These are phyloP conservation scores for Ctenoplectra terminalis DNA, from an alignment of 1,140 invertebrate species.

Conservation along the genomic window DNA sequence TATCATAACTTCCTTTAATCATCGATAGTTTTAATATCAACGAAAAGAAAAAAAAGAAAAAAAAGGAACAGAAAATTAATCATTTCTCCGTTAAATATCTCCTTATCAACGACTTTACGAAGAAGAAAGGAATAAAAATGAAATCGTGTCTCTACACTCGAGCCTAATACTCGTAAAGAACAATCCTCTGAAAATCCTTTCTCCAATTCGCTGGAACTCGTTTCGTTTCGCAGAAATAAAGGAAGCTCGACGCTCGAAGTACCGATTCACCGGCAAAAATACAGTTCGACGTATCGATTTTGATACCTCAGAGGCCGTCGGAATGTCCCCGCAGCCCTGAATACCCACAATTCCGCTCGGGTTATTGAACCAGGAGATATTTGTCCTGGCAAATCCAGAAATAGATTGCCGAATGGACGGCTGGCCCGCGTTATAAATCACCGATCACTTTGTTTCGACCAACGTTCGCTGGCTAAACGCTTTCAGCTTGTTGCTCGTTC, in stretches of 20 bases:
- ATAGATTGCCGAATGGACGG: conserved; percentile 13
- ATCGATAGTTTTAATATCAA: too few species aligned
- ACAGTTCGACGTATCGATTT: conserved; percentile 26
- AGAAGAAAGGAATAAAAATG: neutral
- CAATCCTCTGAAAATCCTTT: conserved; percentile 8
- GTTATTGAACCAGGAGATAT: conserved; percentile 29
- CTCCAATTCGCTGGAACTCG: neutral
- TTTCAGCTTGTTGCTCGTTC: neutral
- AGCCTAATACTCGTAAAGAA: conserved; percentile 4
- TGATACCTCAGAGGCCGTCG: neutral
- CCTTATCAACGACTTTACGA: neutral
- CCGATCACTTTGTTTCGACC: neutral
- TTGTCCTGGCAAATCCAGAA: conserved; percentile 32
- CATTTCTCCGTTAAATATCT: neutral
- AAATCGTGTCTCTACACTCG: too few species aligned
- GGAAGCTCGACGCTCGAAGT: neutral
- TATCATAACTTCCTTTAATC: too few species aligned
- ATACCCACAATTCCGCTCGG: neutral
- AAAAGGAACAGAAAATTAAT: neutral
- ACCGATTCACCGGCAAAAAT: neutral
- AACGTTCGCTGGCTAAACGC: neutral
- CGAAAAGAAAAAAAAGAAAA: neutral
- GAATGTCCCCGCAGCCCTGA: neutral
- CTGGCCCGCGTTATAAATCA: conserved; percentile 18
- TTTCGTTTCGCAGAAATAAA: conserved; percentile 4